Conservation (phyloP, 2,888 invertebrate species). For the Papilio elwesi region DNA sequence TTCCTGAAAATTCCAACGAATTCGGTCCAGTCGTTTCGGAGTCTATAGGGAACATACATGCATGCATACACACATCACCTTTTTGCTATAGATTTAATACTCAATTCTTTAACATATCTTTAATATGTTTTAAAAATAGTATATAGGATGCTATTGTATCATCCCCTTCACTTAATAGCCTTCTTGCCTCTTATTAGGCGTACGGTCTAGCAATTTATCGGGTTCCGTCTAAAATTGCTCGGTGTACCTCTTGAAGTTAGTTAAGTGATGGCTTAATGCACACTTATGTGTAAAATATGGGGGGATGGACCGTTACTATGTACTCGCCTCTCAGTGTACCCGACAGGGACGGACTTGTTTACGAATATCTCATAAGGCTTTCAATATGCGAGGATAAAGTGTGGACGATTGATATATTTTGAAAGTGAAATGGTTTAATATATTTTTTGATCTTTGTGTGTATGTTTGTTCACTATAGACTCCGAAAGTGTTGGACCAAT, state of each 20-base stretch:
- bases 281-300: constrained; percentile 62
- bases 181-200: constrained; percentile 78
- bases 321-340: constrained; percentile 21
- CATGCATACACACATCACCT: too few relatives aligned
- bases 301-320: constrained; percentile 21
- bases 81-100: too few relatives aligned
- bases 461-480: too few relatives aligned
- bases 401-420: background rate
- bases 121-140: background rate
- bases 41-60: too few relatives aligned
- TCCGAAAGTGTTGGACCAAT: too few relatives aligned
- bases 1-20: too few relatives aligned
- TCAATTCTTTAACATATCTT: too few relatives aligned
- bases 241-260: constrained; percentile 59
- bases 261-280: constrained; percentile 68
- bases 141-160: constrained; percentile 43
- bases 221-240: constrained; percentile 70
- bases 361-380: constrained; percentile 20
- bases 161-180: constrained; percentile 56
- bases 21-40: too few relatives aligned
- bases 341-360: constrained; percentile 34
- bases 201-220: constrained; percentile 74
- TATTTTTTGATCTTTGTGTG: too few relatives aligned
- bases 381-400: constrained; percentile 20
- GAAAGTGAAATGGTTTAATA: background rate